Evolutionary conservation across 2,888 invertebrate genomes (phyloP).

Genomic region (Mechanitis mazaeus): DNA sequence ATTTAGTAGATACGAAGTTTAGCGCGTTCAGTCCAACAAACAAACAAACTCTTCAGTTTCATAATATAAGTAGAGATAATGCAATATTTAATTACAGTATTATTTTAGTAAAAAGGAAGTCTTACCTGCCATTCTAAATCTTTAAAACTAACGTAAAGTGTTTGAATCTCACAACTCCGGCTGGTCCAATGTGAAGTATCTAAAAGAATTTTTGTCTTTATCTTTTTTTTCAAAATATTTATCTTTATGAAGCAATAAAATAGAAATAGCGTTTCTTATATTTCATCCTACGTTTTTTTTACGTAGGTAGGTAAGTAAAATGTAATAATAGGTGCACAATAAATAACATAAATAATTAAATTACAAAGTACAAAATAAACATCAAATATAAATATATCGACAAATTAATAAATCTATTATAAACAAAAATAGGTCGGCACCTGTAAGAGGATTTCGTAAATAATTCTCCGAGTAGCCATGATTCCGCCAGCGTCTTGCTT

Average conservation of each 20-base stretch:
- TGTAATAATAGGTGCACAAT: conserved; percentile 8
- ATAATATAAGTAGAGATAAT: too few species aligned
- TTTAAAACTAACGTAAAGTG: conserved; percentile 94
- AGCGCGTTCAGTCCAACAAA: too few species aligned
- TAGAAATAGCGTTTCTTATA: conserved; percentile 2
- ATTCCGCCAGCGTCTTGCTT: conserved; percentile 74
- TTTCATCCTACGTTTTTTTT: too few species aligned
- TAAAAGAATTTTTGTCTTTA: conserved; percentile 32
- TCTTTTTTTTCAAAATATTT: neutral
- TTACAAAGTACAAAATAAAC: too few species aligned
- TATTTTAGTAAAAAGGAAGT: conserved; percentile 3
- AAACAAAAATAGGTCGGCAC: conserved; percentile 36
- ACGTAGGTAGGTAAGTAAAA: neutral
- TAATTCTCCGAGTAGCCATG: conserved; percentile 73
- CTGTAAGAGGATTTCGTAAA: conserved; percentile 75
- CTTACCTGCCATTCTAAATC: conserved; percentile 90
- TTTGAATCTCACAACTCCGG: conserved; percentile 91
- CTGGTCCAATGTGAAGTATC: conserved; percentile 74
- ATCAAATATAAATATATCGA: too few species aligned
- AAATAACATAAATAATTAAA: too few species aligned
- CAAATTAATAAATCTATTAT: too few species aligned
- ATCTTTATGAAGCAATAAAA: conserved; percentile 8
- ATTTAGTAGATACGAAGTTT: too few species aligned
- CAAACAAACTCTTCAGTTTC: too few species aligned
- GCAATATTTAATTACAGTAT: too few species aligned